Percentiles rank a stretch among this genome's conserved stretches.
phyloP scores from a whole-genome alignment of 2,113 vertebrate species.

The Leptosomus discolor region DNA sequence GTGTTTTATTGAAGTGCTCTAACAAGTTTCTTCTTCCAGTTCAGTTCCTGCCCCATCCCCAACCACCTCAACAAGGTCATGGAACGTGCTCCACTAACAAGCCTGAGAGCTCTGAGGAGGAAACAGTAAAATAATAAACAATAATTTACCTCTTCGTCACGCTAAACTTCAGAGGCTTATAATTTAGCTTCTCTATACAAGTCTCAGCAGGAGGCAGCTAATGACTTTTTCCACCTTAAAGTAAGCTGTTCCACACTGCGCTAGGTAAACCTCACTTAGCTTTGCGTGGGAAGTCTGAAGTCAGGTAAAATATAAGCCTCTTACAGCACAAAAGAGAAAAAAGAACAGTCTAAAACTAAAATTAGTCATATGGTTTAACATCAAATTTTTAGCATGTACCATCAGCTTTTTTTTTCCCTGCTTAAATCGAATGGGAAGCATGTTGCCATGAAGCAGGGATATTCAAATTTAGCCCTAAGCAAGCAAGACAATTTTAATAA shows the following conservation, averaged over 20 bases:
- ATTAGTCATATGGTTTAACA: slow-evolving; percentile 27
- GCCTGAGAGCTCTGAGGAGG: background rate
- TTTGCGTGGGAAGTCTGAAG: slow-evolving; percentile 34
- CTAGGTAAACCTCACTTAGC: slow-evolving; percentile 6
- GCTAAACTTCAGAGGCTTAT: slow-evolving; percentile 17
- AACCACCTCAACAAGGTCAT: background rate
- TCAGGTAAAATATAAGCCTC: slow-evolving; percentile 36
- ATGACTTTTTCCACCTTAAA: slow-evolving; percentile 44
- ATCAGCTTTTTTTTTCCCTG: background rate
- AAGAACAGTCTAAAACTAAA: background rate
- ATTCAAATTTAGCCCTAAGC: background rate
- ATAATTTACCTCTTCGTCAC: slow-evolving; percentile 14
- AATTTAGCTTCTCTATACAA: slow-evolving; percentile 10
- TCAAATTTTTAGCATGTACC: background rate
- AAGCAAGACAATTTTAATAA: background rate
- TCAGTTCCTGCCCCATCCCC: background rate
- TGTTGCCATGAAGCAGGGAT: background rate
- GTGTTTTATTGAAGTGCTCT: background rate
- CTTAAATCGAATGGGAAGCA: background rate
- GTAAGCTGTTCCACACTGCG: slow-evolving; percentile 33
- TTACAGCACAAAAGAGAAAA: background rate
- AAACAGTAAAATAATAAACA: slow-evolving; percentile 15
- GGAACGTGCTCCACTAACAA: background rate
- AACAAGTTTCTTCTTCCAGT: background rate
- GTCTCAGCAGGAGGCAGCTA: slow-evolving; percentile 41